These are phyloP conservation scores for Galerucella calmariensis DNA, from an alignment of 2,888 invertebrate species.

Conservation along the genomic window DNA sequence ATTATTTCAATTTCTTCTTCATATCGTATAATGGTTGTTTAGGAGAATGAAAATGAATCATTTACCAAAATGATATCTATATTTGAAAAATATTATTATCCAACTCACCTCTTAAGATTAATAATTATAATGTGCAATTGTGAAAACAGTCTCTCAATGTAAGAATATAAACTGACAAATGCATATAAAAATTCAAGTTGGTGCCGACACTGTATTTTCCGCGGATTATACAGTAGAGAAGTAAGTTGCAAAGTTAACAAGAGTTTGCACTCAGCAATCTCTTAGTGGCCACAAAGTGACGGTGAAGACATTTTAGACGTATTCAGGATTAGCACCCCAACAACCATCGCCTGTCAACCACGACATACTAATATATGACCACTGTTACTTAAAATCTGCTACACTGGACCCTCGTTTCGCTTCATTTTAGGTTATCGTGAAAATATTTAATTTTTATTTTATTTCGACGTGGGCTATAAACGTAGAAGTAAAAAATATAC, in stretches of 20 bases:
- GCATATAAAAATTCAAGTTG: conserved; percentile 1
- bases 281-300: conserved; percentile 53
- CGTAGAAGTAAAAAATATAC: background rate
- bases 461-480: background rate
- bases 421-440: background rate
- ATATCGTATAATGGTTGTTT: too few species aligned
- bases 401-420: conserved; percentile 7
- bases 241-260: conserved; percentile 61
- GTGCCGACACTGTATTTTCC: conserved; percentile 49
- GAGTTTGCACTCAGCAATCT: conserved; percentile 62
- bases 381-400: conserved; percentile 38
- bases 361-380: conserved; percentile 53
- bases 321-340: conserved; percentile 53
- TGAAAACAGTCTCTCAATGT: background rate
- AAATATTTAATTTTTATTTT: conserved; percentile 5
- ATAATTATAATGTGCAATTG: background rate
- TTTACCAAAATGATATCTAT: too few species aligned
- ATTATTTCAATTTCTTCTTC: too few species aligned
- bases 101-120: too few species aligned
- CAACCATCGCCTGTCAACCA: conserved; percentile 43
- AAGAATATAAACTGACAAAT: background rate
- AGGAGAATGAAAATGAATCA: too few species aligned
- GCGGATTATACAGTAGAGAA: conserved; percentile 61
- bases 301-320: conserved; percentile 54
- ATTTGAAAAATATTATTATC: too few species aligned